Percentiles rank a stretch among this genome's conserved stretches.
Conservation (phyloP, 2,797 vertebrate genomes). For the Streptopelia turtur region DNA sequence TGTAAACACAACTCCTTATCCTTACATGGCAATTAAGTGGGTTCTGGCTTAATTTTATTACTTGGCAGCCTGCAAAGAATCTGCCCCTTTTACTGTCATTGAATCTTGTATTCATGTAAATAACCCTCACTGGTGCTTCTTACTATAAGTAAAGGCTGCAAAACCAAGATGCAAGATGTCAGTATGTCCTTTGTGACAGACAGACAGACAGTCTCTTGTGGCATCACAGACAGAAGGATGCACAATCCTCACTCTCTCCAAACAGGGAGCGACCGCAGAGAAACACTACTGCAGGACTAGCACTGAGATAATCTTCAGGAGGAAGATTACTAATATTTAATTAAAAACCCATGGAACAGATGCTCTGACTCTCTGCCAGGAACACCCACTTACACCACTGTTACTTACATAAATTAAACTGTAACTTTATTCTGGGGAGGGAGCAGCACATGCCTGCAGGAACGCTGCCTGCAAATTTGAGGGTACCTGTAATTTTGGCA, state of each 20-base stretch:
- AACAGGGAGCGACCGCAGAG: background rate
- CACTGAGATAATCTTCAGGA: background rate
- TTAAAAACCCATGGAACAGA: background rate
- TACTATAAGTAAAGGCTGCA: background rate
- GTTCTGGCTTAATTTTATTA: background rate
- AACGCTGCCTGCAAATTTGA: background rate
- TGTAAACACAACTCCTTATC: background rate
- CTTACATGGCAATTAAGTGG: background rate
- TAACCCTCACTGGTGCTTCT: background rate
- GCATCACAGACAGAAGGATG: background rate
- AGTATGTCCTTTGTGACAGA: fast-evolving
- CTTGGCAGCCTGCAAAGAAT: background rate
- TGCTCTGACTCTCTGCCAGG: background rate
- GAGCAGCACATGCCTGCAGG: fast-evolving
- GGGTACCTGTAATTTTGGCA: background rate
- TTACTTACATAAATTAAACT: background rate
- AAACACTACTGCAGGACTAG: background rate
- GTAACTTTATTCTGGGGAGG: background rate
- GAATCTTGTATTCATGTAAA: background rate
- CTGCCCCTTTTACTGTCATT: background rate
- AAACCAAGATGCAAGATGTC: background rate
- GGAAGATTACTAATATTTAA: background rate
- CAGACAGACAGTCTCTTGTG: background rate
- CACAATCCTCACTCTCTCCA: background rate
- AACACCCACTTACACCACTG: background rate